A percentile compares a stretch with the other conserved stretches of the same genome.
Conservation (phyloP, 2,113 vertebrate genomes). For the mouse (Mus musculus) region GRCm39 chr3:150317501-150318000, state of each 20-base stretch:
- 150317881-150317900: constrained; percentile 1
- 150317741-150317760: not conserved
- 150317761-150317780: not conserved
- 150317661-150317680: not conserved
- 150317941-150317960: constrained; percentile 5
- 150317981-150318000: not conserved
- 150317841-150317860: constrained; percentile 22
- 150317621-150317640: not conserved
- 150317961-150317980: not conserved
- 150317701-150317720: not conserved
- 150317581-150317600: not conserved
- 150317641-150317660: not conserved
- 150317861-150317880: constrained; percentile 1
- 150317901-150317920: constrained; percentile 22
- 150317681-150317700: not conserved
- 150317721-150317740: constrained; percentile 5
- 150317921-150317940: constrained; percentile 55
- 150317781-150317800: not conserved
- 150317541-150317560: constrained; percentile 5
- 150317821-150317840: not conserved
- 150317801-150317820: not conserved
- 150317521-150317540: constrained; percentile 17
- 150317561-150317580: not conserved
- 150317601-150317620: constrained; percentile 7
- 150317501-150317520: not conserved